Evolutionary conservation across 2,113 vertebrate species (phyloP).

Genomic region (Urocitellus parryii): DNA sequence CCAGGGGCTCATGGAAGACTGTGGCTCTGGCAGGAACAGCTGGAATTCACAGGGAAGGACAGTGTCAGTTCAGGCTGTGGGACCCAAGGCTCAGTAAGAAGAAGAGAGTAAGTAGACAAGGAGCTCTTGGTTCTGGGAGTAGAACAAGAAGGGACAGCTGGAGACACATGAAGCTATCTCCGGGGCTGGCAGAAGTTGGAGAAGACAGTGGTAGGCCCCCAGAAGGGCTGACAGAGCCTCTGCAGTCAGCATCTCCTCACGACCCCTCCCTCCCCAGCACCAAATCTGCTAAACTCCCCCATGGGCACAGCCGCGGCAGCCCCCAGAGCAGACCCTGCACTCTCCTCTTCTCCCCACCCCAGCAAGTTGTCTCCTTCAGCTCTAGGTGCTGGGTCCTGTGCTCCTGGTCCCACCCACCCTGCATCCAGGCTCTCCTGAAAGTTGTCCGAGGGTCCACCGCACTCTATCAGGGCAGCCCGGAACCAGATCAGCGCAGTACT

Average conservation of each 20-base stretch:
- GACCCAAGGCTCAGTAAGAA: no score
- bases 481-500: rapidly evolving
- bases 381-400: background rate
- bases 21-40: background rate
- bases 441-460: background rate
- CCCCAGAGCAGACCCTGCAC: background rate
- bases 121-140: background rate
- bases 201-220: background rate
- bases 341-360: background rate
- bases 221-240: background rate
- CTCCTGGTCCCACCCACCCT: background rate
- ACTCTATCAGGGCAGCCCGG: background rate
- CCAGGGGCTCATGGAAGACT: background rate
- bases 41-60: background rate
- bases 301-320: background rate
- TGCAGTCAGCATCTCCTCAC: background rate
- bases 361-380: background rate
- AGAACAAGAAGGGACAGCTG: background rate
- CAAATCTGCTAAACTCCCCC: background rate
- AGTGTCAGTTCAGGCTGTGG: no score
- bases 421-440: background rate
- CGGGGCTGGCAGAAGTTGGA: background rate
- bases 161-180: background rate
- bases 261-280: background rate
- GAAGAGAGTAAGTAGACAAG: background rate